Conservation (phyloP, 1,140 invertebrate species). For the Stenopsyche tienmushanensis region DNA sequence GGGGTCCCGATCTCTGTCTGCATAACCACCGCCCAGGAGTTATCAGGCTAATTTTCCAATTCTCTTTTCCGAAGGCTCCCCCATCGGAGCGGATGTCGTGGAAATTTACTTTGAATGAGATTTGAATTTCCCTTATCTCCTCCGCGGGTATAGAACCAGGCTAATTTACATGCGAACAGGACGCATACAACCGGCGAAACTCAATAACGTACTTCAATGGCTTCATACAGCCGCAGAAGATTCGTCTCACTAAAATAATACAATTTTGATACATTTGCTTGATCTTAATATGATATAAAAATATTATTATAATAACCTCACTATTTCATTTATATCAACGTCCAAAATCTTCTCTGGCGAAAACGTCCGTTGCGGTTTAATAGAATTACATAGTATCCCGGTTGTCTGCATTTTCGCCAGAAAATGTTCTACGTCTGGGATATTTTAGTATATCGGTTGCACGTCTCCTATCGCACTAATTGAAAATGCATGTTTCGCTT, state of each 20-base stretch:
- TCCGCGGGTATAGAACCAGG: constrained; percentile 4
- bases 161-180: constrained; percentile 31
- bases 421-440: too few species aligned
- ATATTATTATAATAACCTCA: too few species aligned
- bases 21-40: constrained; percentile 15
- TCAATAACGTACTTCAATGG: constrained; percentile 26
- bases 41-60: constrained; percentile 42
- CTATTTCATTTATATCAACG: too few species aligned
- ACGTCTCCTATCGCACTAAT: constrained; percentile 32
- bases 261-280: too few species aligned
- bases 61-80: constrained; percentile 36
- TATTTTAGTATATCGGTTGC: not conserved
- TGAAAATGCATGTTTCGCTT: constrained; percentile 36
- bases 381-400: too few species aligned
- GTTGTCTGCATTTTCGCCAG: too few species aligned
- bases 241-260: too few species aligned
- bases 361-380: too few species aligned
- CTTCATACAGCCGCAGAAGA: too few species aligned
- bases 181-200: not conserved
- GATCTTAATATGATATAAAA: too few species aligned
- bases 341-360: too few species aligned
- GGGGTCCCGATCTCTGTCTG: not conserved
- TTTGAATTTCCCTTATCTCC: constrained; percentile 34
- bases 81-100: constrained; percentile 28
- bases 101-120: constrained; percentile 40